These are phyloP conservation scores for Polyploca ridens DNA, from an alignment of 2,888 invertebrate species.

Conservation along the genomic window DNA sequence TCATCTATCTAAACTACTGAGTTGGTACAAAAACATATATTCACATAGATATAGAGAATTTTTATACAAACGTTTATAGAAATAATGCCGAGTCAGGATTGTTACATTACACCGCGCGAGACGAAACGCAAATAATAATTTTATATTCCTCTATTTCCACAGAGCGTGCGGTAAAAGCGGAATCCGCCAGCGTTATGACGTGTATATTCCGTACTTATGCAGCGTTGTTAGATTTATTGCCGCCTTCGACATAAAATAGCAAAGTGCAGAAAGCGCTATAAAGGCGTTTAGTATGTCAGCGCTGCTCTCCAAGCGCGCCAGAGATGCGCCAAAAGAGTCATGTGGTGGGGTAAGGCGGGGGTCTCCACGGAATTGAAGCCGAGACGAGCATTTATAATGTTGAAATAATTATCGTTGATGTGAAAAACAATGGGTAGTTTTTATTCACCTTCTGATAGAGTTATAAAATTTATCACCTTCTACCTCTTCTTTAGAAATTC, in stretches of 20 bases:
- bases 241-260: constrained; percentile 5
- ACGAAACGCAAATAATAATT: constrained; percentile 8
- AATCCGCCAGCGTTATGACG: constrained; percentile 4
- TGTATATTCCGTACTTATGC: constrained; percentile 4
- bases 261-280: constrained; percentile 5
- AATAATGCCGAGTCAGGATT: neutral
- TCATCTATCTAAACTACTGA: neutral
- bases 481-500: no score
- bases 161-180: neutral
- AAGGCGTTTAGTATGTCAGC: constrained; percentile 5
- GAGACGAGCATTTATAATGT: neutral
- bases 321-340: neutral
- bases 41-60: neutral
- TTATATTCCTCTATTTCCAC: neutral
- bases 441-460: neutral
- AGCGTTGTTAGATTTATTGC: constrained; percentile 8
- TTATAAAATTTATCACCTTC: no score
- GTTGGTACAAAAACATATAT: neutral
- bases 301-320: neutral
- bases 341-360: neutral
- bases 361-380: neutral
- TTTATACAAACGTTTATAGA: neutral
- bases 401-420: neutral
- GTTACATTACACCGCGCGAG: neutral
- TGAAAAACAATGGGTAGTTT: neutral